Evolutionary conservation across 2,888 invertebrate genomes (phyloP), one percentile per base, ranked within the genome.

Genomic region (Parnassius apollo): DNA sequence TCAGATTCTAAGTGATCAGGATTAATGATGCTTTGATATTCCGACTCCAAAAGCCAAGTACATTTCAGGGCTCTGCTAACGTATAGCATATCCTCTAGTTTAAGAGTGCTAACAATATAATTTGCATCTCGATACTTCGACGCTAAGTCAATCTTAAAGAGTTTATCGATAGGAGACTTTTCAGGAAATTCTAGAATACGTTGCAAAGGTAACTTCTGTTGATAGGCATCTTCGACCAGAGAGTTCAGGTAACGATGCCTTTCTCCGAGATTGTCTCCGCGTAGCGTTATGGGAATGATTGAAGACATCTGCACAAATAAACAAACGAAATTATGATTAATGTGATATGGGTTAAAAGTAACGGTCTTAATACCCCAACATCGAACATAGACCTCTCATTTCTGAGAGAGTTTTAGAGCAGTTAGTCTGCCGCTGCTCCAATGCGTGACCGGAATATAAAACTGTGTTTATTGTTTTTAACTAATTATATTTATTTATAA

Each of bases 111-210:
- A 12, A 86, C 35, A 10, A 88, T 80, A 60, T 76, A 88, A 13
- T 83, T 74, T 0, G 81, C 70, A 63, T 85, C 66, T 61, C 70
- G 77, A 18, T 75, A 66, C 67, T 80, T 77, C 10, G 74, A 78
- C 3, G 89, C 86, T 2, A 88, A 67, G 13, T 86, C 80, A 57
- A 88, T 86, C 74, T 86, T 86, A 56, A 82, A 85, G 12, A 88
- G 68, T 61, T 78, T 74, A 64, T 86, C 86, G 10, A 85, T 59
- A 8, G 78, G 68, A 11, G 78, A 70, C n/a, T 57, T 44, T 69
- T 86, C 86, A 0, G 75, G 69, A 1, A 71, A 44, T 18, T 65
- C 22, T n/a, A 67, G 65, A 9, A 81, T 59, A 35, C 61, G 55
- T 13, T 69, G 48, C 1, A 76, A 66, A 0, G 67, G 22, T 4